Evolutionary conservation across 2,888 invertebrate genomes (phyloP).

Genomic region (Drosophila borborema): DNA sequence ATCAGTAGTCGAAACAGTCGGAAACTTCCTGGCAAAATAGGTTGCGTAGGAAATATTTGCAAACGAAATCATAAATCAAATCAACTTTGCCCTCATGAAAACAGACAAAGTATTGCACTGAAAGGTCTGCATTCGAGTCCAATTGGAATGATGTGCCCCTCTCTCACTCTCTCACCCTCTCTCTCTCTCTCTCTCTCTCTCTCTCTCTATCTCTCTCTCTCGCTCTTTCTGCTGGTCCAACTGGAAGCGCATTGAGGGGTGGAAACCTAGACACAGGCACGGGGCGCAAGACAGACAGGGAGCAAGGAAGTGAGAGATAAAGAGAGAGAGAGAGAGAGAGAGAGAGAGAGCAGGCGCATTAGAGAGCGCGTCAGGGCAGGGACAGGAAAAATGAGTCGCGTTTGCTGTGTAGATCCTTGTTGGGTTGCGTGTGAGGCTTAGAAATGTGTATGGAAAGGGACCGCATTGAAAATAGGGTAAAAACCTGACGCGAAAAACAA

Average conservation of each 20-base stretch:
- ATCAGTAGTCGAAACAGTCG: neutral
- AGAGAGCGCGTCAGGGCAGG: neutral
- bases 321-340: constrained; percentile 1
- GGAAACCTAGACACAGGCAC: constrained; percentile 24
- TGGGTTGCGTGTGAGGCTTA: constrained; percentile 41
- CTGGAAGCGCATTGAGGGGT: constrained; percentile 46
- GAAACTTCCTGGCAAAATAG: neutral
- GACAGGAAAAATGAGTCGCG: constrained; percentile 10
- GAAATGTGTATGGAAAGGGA: constrained; percentile 48
- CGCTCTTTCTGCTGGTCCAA: constrained; percentile 27
- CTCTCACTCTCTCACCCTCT: no score
- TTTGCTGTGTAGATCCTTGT: constrained; percentile 32
- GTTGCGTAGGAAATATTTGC: constrained; percentile 12
- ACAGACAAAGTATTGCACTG: constrained; percentile 4
- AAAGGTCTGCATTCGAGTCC: constrained; percentile 3
- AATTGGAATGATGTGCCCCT: neutral
- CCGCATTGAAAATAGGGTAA: constrained; percentile 73
- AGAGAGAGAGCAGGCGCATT: constrained; percentile 11
- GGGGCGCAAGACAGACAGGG: neutral
- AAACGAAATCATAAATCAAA: constrained; percentile 29
- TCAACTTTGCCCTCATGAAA: constrained; percentile 18
- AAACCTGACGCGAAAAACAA: constrained; percentile 81
- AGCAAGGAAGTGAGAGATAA: neutral
- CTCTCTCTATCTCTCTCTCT: no score
- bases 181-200: no score